A percentile compares a stretch with the other conserved stretches of the same genome.
Evolutionary conservation across 2,888 invertebrate species (phyloP).

Genomic region (Phasia obesa): DNA sequence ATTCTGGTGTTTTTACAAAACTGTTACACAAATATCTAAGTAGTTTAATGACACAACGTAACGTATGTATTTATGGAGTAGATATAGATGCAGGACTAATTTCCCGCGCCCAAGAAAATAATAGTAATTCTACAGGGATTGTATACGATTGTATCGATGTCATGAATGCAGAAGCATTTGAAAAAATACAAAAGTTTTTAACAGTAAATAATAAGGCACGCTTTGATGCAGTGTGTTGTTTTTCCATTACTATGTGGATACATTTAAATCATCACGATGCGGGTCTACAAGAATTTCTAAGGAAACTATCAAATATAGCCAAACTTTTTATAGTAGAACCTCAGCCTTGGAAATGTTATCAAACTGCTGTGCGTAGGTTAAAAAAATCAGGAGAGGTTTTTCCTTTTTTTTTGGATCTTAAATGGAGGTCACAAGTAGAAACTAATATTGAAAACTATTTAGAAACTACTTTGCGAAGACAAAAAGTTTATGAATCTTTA

Average conservation of each 20-base stretch:
- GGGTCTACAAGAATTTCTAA: conserved; percentile 86
- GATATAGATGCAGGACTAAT: conserved; percentile 90
- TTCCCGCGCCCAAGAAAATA: conserved; percentile 85
- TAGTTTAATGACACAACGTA: conserved; percentile 63
- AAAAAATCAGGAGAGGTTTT: conserved; percentile 85
- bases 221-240: conserved; percentile 89
- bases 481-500: conserved; percentile 84
- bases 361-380: conserved; percentile 88
- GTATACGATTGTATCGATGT: conserved; percentile 86
- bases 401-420: conserved; percentile 84
- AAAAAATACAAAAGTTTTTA: conserved; percentile 83
- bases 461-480: conserved; percentile 82
- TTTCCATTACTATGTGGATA: conserved; percentile 95
- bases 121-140: conserved; percentile 82
- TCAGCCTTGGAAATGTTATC: conserved; percentile 93
- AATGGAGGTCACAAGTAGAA: conserved; percentile 86
- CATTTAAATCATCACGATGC: conserved; percentile 92
- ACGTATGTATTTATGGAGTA: conserved; percentile 84
- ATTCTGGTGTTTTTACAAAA: conserved; percentile 89
- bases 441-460: conserved; percentile 85
- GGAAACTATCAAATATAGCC: conserved; percentile 83
- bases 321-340: conserved; percentile 89
- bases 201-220: conserved; percentile 79
- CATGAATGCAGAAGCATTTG: conserved; percentile 82
- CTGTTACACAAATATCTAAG: conserved; percentile 73